Conservation (phyloP, 2,888 invertebrate genomes). For the Apodemia mormo region DNA sequence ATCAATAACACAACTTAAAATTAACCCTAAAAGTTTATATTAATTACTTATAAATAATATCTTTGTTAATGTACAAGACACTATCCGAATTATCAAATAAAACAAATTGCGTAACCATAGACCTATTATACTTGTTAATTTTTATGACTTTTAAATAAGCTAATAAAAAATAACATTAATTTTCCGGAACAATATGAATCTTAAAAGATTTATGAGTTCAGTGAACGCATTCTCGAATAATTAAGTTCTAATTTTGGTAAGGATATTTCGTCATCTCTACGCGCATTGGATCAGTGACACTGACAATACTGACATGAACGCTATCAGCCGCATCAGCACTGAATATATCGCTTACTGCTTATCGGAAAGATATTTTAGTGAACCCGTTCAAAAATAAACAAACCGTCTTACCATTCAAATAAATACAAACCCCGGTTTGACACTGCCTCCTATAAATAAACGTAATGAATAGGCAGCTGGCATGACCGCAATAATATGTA, state of each 20-base stretch:
- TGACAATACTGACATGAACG: constrained; percentile 58
- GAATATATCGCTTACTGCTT: constrained; percentile 51
- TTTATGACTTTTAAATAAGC: constrained; percentile 19
- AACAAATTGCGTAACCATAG: neutral
- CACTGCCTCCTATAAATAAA: constrained; percentile 78
- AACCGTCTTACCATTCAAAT: constrained; percentile 69
- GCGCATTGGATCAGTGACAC: constrained; percentile 38
- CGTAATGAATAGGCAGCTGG: constrained; percentile 76
- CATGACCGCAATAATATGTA: constrained; percentile 72
- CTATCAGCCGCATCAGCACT: constrained; percentile 58
- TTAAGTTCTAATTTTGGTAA: constrained; percentile 67
- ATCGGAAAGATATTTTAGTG: constrained; percentile 69
- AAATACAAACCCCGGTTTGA: constrained; percentile 75
- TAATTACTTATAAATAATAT: too few relatives aligned
- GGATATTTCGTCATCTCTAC: constrained; percentile 61
- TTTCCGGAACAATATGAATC: constrained; percentile 24
- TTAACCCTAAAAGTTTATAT: too few relatives aligned
- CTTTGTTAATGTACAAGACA: too few relatives aligned
- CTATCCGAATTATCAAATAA: neutral
- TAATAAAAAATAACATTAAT: constrained; percentile 17
- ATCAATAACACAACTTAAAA: too few relatives aligned
- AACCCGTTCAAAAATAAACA: constrained; percentile 76
- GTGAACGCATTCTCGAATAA: constrained; percentile 53
- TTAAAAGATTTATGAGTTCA: constrained; percentile 52
- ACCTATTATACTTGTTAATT: neutral